Evolutionary conservation across 1,140 invertebrate species (phyloP), one percentile per base, ranked within the genome.

Genomic region (Leptinotarsa lineolata): DNA sequence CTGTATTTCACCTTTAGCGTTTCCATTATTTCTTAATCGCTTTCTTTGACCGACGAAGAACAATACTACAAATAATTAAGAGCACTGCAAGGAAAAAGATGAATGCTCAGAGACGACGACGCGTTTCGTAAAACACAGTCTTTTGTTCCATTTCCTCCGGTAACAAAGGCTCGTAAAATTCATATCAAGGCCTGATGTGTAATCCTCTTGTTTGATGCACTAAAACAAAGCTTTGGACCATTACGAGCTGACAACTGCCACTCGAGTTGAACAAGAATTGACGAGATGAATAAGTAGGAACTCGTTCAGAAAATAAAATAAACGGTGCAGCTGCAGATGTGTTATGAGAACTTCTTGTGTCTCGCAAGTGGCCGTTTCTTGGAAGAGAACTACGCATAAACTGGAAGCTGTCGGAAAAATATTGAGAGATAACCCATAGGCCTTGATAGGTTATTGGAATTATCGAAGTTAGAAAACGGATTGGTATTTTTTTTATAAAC

Each of bases 81-180:
- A 54, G n/a, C 48, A 54, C 48, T 54, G n/a, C 48, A 15, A 54
- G 48, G 6, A 54, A 54, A 54, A 54, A n/a, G 13, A n/a, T 15
- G 15, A 54, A 15, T n/a, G 48, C 13, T 54, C 48, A 54, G 6
- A 54, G 48, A 54, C 48, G 13, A 54, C 13, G 48, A 54, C 15
- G n/a, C 2, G n/a, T 3, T 30, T 6, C 8, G 5, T 0, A 54
- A 54, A 54, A 54, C 15, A 6, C 30, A 30, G 48, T 54, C 48
- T 54, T 54, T 54, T 54, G 48, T 54, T n/a, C 48, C 48, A 54
- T 54, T 54, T 54, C 48, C 48, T 54, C 48, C 48, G n/a, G 48
- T 54, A 54, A 54, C 48, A 54, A 54, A 54, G 48, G n/a, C 48
- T 54, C 48, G 48, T 54, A 54, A 54, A 54, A 54, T 54, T 54